These are phyloP conservation scores for Cantharis rufa DNA, from an alignment of 2,888 invertebrate species.

Conservation along the genomic window DNA sequence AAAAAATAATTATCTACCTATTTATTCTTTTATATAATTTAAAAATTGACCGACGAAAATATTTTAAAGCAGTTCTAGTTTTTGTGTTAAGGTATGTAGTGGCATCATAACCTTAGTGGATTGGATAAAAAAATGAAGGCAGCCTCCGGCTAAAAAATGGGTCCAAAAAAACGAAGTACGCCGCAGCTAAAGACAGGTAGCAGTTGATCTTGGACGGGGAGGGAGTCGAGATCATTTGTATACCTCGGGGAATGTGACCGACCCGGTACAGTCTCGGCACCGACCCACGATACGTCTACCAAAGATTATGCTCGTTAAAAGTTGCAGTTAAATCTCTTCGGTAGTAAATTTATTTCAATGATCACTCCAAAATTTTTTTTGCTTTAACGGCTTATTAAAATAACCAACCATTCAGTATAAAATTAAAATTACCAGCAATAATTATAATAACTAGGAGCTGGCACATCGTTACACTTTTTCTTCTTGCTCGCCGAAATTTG, in stretches of 20 bases:
- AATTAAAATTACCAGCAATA: slow-evolving; percentile 2
- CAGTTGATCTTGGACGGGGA: slow-evolving; percentile 40
- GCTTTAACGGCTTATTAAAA: background rate
- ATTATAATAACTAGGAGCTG: background rate
- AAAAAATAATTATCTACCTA: background rate
- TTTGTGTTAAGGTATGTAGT: slow-evolving; percentile 39
- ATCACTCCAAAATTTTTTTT: slow-evolving; percentile 7
- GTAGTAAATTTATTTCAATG: slow-evolving; percentile 25
- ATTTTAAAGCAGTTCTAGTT: slow-evolving; percentile 29
- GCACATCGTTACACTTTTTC: background rate
- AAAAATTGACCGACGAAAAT: slow-evolving; percentile 15
- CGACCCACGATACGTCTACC: slow-evolving; percentile 44
- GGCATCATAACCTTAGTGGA: slow-evolving; percentile 38
- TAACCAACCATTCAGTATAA: background rate
- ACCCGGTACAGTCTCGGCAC: slow-evolving; percentile 53
- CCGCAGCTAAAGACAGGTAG: slow-evolving; percentile 57
- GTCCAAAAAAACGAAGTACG: slow-evolving; percentile 53
- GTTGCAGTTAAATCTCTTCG: slow-evolving; percentile 28
- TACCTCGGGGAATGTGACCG: slow-evolving; percentile 58
- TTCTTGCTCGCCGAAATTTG: background rate
- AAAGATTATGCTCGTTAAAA: slow-evolving; percentile 27
- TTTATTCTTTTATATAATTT: background rate
- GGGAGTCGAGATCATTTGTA: slow-evolving; percentile 56
- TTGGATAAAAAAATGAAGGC: slow-evolving; percentile 49
- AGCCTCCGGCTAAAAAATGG: slow-evolving; percentile 48